A percentile compares a stretch with the other conserved stretches of the same genome.
Conservation (phyloP, 2,797 vertebrate genomes). For the Rhinella marina region DNA sequence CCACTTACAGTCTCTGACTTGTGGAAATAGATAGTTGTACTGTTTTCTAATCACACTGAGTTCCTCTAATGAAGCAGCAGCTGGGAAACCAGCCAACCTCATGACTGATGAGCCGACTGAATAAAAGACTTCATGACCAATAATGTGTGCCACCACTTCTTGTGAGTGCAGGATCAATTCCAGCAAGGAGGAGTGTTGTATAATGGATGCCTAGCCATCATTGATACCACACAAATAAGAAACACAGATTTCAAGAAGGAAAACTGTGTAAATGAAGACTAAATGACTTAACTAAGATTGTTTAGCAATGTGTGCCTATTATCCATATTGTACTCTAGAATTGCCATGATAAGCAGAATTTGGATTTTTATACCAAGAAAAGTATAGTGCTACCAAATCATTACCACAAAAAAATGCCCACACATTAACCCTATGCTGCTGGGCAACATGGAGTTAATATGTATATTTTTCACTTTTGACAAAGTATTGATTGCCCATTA, state of each 20-base stretch:
- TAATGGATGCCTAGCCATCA: neutral
- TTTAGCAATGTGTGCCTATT: neutral
- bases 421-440: too few species aligned
- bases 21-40: constrained; percentile 10
- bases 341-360: too few species aligned
- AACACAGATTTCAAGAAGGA: neutral
- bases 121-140: constrained; percentile 14
- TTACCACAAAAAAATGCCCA: too few species aligned
- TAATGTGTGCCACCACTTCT: constrained; percentile 10
- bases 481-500: too few species aligned
- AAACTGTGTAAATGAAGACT: neutral
- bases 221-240: neutral
- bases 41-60: constrained; percentile 25
- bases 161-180: neutral
- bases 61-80: constrained; percentile 1
- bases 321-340: neutral
- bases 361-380: too few species aligned
- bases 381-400: too few species aligned
- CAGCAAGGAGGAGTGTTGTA: neutral
- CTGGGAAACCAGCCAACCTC: constrained; percentile 23
- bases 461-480: too few species aligned
- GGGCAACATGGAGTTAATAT: too few species aligned
- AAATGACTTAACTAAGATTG: neutral
- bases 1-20: constrained; percentile 1
- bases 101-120: constrained; percentile 13